Evolutionary conservation across 2,113 vertebrate genomes (phyloP).

Genomic region (Jacana jacana): DNA sequence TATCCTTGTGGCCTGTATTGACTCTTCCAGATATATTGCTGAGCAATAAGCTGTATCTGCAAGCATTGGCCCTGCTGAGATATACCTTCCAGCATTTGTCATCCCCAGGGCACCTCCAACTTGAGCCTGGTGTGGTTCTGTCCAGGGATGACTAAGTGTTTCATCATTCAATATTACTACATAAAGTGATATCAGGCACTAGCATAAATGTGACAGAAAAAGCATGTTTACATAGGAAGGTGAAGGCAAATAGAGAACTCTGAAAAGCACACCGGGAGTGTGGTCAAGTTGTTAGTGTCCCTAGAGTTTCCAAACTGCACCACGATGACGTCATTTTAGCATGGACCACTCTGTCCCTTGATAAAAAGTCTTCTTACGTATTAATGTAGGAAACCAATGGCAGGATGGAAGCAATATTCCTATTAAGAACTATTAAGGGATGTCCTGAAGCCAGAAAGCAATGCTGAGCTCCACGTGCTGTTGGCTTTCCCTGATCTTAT

Average conservation of each 20-base stretch:
- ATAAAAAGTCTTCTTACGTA: neutral
- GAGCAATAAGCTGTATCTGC: neutral
- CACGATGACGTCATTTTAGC: neutral
- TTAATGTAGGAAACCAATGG: neutral
- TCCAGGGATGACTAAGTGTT: neutral
- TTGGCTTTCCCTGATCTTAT: neutral
- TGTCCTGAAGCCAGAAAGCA: neutral
- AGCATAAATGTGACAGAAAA: neutral
- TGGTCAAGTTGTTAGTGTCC: neutral
- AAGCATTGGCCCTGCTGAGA: too few species aligned
- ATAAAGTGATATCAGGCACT: neutral
- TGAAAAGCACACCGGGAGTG: neutral
- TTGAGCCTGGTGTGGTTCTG: neutral
- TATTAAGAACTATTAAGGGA: too few species aligned
- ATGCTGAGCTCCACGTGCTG: rapidly evolving
- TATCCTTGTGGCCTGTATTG: neutral
- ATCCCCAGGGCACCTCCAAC: neutral
- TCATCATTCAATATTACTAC: neutral
- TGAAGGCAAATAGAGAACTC: neutral
- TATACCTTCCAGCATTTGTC: too few species aligned
- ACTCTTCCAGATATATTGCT: neutral
- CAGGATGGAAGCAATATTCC: neutral
- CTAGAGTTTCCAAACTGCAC: neutral
- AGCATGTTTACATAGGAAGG: neutral
- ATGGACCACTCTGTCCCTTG: neutral